Evolutionary conservation across 2,113 vertebrate species (phyloP).

Genomic region (Myotis davidii): DNA sequence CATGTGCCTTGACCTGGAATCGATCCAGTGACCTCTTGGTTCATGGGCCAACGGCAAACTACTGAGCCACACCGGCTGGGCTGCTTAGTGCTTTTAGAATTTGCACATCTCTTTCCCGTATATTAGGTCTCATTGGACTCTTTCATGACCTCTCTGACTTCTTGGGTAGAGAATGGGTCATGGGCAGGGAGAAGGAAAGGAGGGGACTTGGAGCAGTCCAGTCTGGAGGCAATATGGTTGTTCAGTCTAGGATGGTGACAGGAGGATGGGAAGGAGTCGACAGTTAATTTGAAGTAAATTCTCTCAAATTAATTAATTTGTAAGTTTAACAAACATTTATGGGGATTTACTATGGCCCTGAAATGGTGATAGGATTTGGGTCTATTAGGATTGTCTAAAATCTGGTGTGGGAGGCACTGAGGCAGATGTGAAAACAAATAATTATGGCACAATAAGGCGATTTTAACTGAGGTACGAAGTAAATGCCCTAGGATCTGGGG

Average conservation of each 20-base stretch:
- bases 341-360: background rate
- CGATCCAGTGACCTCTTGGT: too few relatives aligned
- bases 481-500: background rate
- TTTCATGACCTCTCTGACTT: background rate
- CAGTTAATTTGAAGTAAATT: background rate
- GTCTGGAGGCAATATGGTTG: background rate
- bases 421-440: background rate
- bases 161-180: background rate
- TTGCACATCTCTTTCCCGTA: constrained; percentile 39
- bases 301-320: background rate
- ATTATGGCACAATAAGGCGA: background rate
- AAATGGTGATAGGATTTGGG: background rate
- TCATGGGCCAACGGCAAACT: too few relatives aligned
- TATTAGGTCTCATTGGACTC: background rate
- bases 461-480: background rate
- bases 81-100: constrained; percentile 11
- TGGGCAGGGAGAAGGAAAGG: background rate
- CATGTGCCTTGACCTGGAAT: too few relatives aligned
- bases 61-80: too few relatives aligned
- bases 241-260: background rate
- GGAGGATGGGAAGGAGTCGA: background rate
- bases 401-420: background rate
- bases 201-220: background rate
- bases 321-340: background rate
- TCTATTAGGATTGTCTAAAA: background rate